A percentile compares a stretch with the other conserved stretches of the same genome.
Conservation (phyloP, 2,888 invertebrate genomes). For the Alloplasta piceator region DNA sequence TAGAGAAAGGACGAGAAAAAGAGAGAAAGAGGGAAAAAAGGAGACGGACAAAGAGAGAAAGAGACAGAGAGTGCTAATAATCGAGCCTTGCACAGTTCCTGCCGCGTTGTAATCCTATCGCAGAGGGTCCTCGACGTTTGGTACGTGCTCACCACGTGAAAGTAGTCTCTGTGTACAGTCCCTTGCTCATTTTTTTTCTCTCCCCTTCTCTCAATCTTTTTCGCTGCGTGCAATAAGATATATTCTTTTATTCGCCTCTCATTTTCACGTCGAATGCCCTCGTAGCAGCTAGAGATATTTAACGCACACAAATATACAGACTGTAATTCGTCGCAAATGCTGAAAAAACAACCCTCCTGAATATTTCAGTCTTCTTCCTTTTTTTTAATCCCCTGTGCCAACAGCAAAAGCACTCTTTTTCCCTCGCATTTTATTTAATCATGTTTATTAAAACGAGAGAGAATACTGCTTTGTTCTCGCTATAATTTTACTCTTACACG, state of each 20-base stretch:
- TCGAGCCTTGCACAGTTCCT: slow-evolving; percentile 50
- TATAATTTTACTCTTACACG: slow-evolving; percentile 8
- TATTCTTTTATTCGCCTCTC: slow-evolving; percentile 20
- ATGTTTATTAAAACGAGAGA: slow-evolving; percentile 5
- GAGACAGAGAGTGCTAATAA: slow-evolving; percentile 39
- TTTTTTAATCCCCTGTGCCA: neutral
- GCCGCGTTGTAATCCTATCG: slow-evolving; percentile 58
- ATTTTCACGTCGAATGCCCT: slow-evolving; percentile 24
- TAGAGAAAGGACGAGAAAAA: neutral
- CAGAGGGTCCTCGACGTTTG: slow-evolving; percentile 55
- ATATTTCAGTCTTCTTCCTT: neutral
- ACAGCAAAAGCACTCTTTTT: neutral
- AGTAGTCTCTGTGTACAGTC: slow-evolving; percentile 55
- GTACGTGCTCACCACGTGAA: slow-evolving; percentile 65
- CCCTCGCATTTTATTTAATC: neutral
- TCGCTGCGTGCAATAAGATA: slow-evolving; percentile 17
- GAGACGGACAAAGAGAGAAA: neutral
- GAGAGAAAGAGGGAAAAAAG: neutral
- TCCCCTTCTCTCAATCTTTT: neutral
- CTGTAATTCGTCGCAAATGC: too few species aligned
- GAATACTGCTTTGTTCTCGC: slow-evolving; percentile 1
- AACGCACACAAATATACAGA: slow-evolving; percentile 3
- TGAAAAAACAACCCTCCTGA: neutral
- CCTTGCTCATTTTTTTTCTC: slow-evolving; percentile 14
- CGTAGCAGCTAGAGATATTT: slow-evolving; percentile 20